phyloP scores from a whole-genome alignment of 2,797 vertebrate genomes.

The Acanthurus leucopareius region DNA sequence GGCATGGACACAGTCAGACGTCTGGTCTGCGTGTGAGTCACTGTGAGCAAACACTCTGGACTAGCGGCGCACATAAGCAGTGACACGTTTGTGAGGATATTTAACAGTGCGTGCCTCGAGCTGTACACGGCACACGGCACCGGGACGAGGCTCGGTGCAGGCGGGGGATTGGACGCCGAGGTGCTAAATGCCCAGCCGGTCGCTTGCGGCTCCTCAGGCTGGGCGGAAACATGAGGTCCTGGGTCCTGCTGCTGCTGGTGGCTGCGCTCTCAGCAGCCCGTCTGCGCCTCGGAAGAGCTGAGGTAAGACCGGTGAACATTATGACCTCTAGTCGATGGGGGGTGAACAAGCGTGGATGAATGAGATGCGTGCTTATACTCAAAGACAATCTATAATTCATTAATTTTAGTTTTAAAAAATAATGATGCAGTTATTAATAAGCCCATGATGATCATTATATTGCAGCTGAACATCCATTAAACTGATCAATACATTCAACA shows the following conservation, averaged over 20 bases:
- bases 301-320: slow-evolving; percentile 74
- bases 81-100: slow-evolving; percentile 65
- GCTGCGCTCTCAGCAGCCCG: slow-evolving; percentile 74
- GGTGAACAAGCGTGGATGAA: neutral
- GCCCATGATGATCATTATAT: neutral
- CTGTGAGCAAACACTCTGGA: slow-evolving; percentile 65
- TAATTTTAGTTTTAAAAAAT: neutral
- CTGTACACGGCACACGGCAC: slow-evolving; percentile 36
- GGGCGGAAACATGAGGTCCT: slow-evolving; percentile 83
- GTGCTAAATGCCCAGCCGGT: slow-evolving; percentile 83
- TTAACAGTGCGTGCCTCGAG: slow-evolving; percentile 41
- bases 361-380: neutral
- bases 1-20: slow-evolving; percentile 61
- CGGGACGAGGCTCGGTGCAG: slow-evolving; percentile 30
- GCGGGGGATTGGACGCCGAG: slow-evolving; percentile 71
- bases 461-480: neutral
- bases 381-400: neutral
- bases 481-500: too few species aligned
- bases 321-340: slow-evolving; percentile 40
- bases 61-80: slow-evolving; percentile 39
- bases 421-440: neutral
- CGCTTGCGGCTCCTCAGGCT: slow-evolving; percentile 81
- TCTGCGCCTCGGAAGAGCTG: slow-evolving; percentile 75
- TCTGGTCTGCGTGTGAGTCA: slow-evolving; percentile 75
- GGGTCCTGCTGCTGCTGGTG: slow-evolving; percentile 81